Percentiles rank a stretch among this genome's conserved stretches.
Conservation (phyloP, 2,888 invertebrate species). For the Phalera bucephala region DNA sequence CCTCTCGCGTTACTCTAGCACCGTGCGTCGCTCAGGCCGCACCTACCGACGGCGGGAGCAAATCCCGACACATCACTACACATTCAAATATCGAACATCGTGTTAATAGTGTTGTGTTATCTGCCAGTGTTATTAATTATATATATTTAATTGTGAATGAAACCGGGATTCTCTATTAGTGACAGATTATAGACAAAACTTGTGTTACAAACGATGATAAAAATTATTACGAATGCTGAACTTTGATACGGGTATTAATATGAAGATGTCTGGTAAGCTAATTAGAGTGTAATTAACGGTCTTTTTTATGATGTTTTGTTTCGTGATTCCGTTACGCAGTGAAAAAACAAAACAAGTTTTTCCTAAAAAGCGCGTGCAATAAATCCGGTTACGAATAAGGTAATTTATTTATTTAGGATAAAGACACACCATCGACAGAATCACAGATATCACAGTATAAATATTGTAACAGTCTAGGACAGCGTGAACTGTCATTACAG, state of each 20-base stretch:
- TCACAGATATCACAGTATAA: too few relatives aligned
- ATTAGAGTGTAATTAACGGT: conserved; percentile 3
- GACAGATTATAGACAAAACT: conserved; percentile 5
- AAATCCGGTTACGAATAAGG: too few relatives aligned
- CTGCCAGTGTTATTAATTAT: conserved; percentile 4
- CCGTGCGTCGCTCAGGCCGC: conserved; percentile 72
- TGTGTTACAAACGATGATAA: conserved; percentile 20
- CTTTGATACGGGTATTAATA: conserved; percentile 55
- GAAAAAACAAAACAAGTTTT: too few relatives aligned
- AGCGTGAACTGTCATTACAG: too few relatives aligned
- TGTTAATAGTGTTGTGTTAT: too few relatives aligned
- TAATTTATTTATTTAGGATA: too few relatives aligned
- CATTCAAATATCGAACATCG: conserved; percentile 11
- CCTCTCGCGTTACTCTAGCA: conserved; percentile 77
- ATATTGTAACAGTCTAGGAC: too few relatives aligned
- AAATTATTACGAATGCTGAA: conserved; percentile 45
- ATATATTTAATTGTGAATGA: background rate
- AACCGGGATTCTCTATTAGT: conserved; percentile 6
- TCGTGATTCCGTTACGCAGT: too few relatives aligned
- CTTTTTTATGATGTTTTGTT: too few relatives aligned
- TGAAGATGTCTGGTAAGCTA: conserved; percentile 77
- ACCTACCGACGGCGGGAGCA: conserved; percentile 47
- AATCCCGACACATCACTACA: conserved; percentile 36
- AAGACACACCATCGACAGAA: too few relatives aligned
- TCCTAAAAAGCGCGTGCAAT: too few relatives aligned